Evolutionary conservation across 2,113 vertebrate species (phyloP), one percentile per base, ranked within the genome.

Genomic region (Callopanchax toddi): DNA sequence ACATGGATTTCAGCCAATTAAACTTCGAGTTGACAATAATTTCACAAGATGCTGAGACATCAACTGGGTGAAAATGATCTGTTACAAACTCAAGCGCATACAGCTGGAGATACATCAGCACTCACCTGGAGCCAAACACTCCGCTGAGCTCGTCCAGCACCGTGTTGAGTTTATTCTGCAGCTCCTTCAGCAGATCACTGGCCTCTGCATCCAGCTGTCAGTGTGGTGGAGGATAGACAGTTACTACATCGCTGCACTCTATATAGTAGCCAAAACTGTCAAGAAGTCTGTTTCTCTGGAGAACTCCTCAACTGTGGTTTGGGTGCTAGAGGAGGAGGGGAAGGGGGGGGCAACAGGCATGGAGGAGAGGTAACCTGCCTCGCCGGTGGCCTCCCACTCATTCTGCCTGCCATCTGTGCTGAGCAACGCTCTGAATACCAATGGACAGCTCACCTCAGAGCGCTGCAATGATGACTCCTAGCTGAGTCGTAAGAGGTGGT

Each of bases 201-300:
- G 97, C 96, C 86, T 99, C 97, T 12, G 94, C 89, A 85, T 99
- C 97, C 90, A 99, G 81, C 97, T 99, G 92, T 51, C 91, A 86
- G 89, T 74, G 91, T 9, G 48, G 29, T 23, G 18, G 59, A 36
- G 77, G 45, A 71, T 16, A 80, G 34, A 66, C 62, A 61, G 79
- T 82, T 71, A 85, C 48, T 59, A 77, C 72, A 76, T 76, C 32
- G 71, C 61, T 67, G 60, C 55, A 49, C 57, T 53, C 5, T 17
- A 29, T 50, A 66, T 50, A 50, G 34, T 36, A 29, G 36, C 60
- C 54, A 69, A 56, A 60, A 66, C 56, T 68, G 66, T 40, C 77
- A 55, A 59, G 16, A 60, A 22, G 66, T 55, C 37, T 11, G 26
- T 59, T 60, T 78, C 81, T 75, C 75, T 78, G 65, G 68, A 79